These are phyloP conservation scores for Prosapia bicincta DNA, from an alignment of 2,888 invertebrate genomes.

Conservation along the genomic window DNA sequence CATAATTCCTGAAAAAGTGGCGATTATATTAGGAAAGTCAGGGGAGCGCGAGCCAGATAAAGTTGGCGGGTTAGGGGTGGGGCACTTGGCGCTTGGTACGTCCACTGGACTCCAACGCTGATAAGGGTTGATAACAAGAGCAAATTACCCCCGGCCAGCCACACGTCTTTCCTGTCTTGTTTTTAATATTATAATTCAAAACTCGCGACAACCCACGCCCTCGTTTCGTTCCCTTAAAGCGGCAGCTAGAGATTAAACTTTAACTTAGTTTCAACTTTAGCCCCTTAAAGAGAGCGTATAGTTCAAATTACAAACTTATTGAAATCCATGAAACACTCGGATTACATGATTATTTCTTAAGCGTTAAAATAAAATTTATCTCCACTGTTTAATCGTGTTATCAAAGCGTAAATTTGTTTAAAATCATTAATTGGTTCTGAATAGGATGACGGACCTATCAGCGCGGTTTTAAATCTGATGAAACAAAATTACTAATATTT, in stretches of 20 bases:
- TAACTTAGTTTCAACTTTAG: no score
- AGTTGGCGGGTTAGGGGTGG: background rate
- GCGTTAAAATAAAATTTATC: no score
- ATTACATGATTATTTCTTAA: no score
- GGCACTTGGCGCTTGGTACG: background rate
- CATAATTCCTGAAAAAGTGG: conserved; percentile 2
- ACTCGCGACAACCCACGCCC: background rate
- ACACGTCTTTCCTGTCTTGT: background rate
- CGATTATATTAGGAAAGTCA: background rate
- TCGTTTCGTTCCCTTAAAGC: background rate
- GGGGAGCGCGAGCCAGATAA: background rate
- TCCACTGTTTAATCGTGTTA: no score
- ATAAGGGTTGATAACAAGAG: background rate
- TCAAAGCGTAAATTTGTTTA: no score
- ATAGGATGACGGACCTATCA: no score
- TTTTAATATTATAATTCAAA: conserved; percentile 2
- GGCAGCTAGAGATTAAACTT: background rate
- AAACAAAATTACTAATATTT: no score
- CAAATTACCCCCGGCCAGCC: background rate
- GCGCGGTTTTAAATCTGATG: no score
- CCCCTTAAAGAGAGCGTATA: no score
- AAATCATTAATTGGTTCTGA: no score
- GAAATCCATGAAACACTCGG: no score
- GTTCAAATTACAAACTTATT: no score
- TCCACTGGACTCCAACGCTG: background rate